Evolutionary conservation across 2,888 invertebrate genomes (phyloP).

Genomic region (Hoplodrina blanda): DNA sequence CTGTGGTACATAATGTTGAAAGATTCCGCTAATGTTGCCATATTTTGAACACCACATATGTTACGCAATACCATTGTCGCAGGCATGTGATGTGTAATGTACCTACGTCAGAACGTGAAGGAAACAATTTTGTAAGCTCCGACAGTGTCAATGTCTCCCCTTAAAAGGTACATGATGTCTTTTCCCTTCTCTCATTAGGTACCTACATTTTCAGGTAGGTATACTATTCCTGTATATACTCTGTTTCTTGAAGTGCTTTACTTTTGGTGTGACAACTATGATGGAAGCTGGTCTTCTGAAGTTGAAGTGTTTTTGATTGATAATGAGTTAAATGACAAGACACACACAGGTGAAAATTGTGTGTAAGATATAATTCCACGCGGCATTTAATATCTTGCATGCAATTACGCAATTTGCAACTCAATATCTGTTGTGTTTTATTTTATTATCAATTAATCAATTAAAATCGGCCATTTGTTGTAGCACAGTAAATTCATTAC

Average conservation of each 20-base stretch:
- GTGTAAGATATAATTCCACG: too few species aligned
- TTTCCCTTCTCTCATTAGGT: slow-evolving; percentile 4
- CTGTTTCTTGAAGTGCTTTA: slow-evolving; percentile 4
- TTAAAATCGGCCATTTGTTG: too few species aligned
- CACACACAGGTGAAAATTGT: too few species aligned
- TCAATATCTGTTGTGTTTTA: too few species aligned
- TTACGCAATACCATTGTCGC: slow-evolving; percentile 54
- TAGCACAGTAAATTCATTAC: too few species aligned
- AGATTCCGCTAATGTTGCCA: slow-evolving; percentile 64
- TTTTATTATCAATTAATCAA: too few species aligned
- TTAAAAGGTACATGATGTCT: slow-evolving; percentile 31
- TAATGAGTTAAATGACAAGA: too few species aligned
- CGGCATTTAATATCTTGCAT: too few species aligned
- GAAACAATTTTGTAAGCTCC: slow-evolving; percentile 33
- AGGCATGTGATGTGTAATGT: slow-evolving; percentile 27
- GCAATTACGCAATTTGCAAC: too few species aligned
- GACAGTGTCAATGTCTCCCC: slow-evolving; percentile 38
- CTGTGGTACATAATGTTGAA: slow-evolving; percentile 52
- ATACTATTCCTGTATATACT: slow-evolving; percentile 25
- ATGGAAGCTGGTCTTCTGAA: neutral
- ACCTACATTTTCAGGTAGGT: slow-evolving; percentile 16
- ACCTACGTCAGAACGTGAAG: slow-evolving; percentile 20
- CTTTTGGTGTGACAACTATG: neutral
- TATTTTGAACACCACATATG: slow-evolving; percentile 60
- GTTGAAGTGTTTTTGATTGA: neutral